A percentile compares a stretch with the other conserved stretches of the same genome.
Conservation (phyloP, 2,113 vertebrate genomes). For the Rafetus swinhoei region DNA sequence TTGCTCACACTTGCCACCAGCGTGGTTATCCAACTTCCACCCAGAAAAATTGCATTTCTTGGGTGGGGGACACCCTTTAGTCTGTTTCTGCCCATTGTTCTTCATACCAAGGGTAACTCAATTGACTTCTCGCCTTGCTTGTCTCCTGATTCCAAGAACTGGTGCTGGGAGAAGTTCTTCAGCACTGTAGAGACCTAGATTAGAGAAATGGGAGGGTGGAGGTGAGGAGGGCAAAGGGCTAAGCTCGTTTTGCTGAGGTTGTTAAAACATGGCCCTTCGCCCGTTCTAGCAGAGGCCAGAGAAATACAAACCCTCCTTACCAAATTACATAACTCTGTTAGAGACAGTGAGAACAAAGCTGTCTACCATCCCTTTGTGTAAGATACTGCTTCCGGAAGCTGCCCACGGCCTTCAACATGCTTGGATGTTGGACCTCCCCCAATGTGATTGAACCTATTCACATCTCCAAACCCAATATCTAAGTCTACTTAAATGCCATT, state of each 20-base stretch:
- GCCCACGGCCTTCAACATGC: slow-evolving; percentile 4
- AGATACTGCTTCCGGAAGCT: neutral
- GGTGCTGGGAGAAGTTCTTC: neutral
- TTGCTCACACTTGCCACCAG: too few relatives aligned
- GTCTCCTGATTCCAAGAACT: too few relatives aligned
- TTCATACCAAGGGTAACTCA: too few relatives aligned
- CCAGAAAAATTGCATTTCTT: too few relatives aligned
- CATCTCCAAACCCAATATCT: slow-evolving; percentile 28
- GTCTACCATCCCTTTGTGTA: neutral
- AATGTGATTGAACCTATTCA: slow-evolving; percentile 24
- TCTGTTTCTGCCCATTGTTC: too few relatives aligned
- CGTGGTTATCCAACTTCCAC: too few relatives aligned
- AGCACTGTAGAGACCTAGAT: neutral
- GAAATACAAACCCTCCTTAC: slow-evolving; percentile 8
- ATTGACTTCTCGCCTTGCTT: too few relatives aligned
- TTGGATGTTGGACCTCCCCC: neutral
- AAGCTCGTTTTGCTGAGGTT: neutral
- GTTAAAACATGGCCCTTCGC: neutral
- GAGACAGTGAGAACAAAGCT: neutral
- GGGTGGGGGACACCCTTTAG: too few relatives aligned
- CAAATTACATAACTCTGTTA: neutral
- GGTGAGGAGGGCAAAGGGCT: neutral
- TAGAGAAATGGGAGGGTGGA: neutral
- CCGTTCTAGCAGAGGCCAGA: neutral
- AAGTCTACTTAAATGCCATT: slow-evolving; percentile 51